phyloP scores from a whole-genome alignment of 92 coral and sea anemone genomes.

The Heteractis magnifica region DNA sequence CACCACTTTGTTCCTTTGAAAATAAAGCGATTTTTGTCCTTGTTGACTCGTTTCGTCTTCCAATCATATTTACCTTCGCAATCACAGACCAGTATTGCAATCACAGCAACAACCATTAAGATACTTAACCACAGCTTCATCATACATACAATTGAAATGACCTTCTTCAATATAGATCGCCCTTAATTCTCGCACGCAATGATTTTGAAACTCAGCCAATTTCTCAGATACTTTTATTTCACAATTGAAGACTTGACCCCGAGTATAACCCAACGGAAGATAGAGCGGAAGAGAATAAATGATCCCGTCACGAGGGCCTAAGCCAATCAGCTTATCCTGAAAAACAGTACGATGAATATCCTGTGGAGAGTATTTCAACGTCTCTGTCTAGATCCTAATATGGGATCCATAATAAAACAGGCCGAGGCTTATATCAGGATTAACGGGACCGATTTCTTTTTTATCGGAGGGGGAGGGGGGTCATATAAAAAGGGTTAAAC shows the following conservation, averaged over 20 bases:
- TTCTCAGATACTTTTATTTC: neutral
- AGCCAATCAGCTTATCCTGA: neutral
- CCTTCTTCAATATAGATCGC: neutral
- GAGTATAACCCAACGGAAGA: neutral
- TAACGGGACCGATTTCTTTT: too few species aligned
- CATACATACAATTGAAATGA: neutral
- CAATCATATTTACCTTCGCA: neutral
- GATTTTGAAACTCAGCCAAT: neutral
- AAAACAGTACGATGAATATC: neutral
- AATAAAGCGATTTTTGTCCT: conserved; percentile 3
- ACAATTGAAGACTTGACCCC: neutral
- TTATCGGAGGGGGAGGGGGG: too few species aligned
- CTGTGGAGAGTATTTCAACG: conserved; percentile 1
- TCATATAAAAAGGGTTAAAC: too few species aligned
- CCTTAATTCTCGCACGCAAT: neutral
- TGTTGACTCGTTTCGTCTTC: conserved; percentile 3
- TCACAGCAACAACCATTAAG: neutral
- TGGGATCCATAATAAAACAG: neutral
- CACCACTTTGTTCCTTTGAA: conserved; percentile 41
- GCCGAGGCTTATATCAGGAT: too few species aligned
- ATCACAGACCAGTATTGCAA: neutral
- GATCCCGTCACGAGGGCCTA: neutral
- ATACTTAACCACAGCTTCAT: neutral
- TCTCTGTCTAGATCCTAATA: neutral
- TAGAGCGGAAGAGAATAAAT: neutral